Percentiles rank a stretch among this genome's conserved stretches.
Conservation (phyloP, 2,888 invertebrate species). For the Perizoma affinitatum region DNA sequence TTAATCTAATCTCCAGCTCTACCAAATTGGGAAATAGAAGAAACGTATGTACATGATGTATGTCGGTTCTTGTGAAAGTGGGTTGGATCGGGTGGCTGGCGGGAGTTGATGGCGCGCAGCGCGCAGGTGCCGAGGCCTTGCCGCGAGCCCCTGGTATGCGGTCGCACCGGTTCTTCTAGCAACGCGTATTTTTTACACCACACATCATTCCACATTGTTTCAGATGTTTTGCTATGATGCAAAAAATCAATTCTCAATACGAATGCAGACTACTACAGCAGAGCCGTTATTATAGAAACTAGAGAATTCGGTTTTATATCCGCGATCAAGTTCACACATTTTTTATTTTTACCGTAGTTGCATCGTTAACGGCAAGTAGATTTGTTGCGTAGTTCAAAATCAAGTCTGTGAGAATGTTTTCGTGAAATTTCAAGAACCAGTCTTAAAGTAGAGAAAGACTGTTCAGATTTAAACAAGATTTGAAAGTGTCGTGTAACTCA, state of each 20-base stretch:
- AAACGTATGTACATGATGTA: constrained; percentile 12
- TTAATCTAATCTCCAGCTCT: background rate
- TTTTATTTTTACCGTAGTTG: no score
- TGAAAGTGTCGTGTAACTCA: constrained; percentile 5
- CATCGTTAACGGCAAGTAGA: no score
- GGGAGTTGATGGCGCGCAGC: constrained; percentile 43
- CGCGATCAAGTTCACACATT: constrained; percentile 3
- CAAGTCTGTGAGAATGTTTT: no score
- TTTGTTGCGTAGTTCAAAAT: no score
- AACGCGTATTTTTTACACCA: constrained; percentile 79
- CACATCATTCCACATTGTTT: constrained; percentile 80
- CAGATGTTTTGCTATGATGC: constrained; percentile 77
- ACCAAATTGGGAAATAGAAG: constrained; percentile 9
- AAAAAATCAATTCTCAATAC: constrained; percentile 64
- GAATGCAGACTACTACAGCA: constrained; percentile 21
- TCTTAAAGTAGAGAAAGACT: background rate
- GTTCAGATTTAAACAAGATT: constrained; percentile 2
- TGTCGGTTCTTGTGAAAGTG: constrained; percentile 58
- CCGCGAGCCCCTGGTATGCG: constrained; percentile 80
- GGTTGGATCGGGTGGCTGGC: constrained; percentile 48
- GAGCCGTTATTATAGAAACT: constrained; percentile 43
- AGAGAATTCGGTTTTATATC: constrained; percentile 44
- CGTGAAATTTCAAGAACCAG: no score
- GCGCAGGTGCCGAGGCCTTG: constrained; percentile 73
- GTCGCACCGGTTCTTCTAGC: constrained; percentile 83